A percentile compares a stretch with the other conserved stretches of the same genome.
Evolutionary conservation across 2,888 invertebrate species (phyloP).

Genomic region (Drosophila villosipedis): DNA sequence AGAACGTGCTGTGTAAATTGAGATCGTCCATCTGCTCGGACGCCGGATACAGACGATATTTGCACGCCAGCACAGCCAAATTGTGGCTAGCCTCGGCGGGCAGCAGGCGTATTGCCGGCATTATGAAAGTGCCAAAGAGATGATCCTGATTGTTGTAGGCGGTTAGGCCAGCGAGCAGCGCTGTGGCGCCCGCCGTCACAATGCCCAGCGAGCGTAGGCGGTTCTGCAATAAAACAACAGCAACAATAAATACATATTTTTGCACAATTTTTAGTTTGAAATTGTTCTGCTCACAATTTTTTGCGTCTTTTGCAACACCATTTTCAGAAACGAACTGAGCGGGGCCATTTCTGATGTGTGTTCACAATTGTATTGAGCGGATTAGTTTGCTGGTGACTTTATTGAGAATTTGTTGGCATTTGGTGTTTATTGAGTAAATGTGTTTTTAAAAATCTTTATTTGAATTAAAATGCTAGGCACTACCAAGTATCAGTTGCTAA

Average conservation of each 20-base stretch:
- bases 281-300: constrained; percentile 39
- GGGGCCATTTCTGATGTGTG: neutral
- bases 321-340: constrained; percentile 22
- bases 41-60: constrained; percentile 86
- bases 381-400: neutral
- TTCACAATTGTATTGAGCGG: neutral
- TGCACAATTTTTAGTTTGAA: neutral
- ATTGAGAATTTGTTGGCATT: neutral
- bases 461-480: neutral
- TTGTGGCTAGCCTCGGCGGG: constrained; percentile 94
- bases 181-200: constrained; percentile 62
- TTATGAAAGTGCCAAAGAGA: constrained; percentile 52
- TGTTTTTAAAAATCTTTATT: neutral
- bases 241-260: neutral
- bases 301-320: constrained; percentile 37
- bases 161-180: constrained; percentile 47
- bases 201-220: constrained; percentile 62
- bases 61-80: constrained; percentile 90
- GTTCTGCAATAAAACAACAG: constrained; percentile 24
- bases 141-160: constrained; percentile 48
- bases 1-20: constrained; percentile 88
- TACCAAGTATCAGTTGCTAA: neutral
- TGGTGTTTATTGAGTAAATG: neutral
- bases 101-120: constrained; percentile 85
- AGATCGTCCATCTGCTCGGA: constrained; percentile 60